Conservation (phyloP, 2,113 vertebrate genomes). For the Ifrita kowaldi region DNA sequence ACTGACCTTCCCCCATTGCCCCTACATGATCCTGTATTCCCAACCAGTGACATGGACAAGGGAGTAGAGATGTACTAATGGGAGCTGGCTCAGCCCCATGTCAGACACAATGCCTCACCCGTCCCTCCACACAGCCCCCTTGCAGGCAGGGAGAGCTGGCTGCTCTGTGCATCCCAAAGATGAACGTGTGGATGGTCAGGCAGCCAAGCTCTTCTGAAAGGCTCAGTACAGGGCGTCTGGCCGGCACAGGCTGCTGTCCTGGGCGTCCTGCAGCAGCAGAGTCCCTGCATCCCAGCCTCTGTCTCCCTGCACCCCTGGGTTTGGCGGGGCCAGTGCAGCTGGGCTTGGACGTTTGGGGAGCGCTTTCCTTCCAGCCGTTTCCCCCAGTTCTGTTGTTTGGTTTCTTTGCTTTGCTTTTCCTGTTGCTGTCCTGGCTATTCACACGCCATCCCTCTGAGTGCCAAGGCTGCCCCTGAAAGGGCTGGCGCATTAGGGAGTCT, state of each 20-base stretch:
- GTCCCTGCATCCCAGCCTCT: neutral
- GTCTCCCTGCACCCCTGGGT: neutral
- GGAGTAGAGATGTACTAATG: neutral
- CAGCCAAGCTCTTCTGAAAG: slow-evolving; percentile 48
- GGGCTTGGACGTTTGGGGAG: slow-evolving; percentile 15
- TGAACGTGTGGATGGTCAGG: neutral
- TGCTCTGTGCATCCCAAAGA: neutral
- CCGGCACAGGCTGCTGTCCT: neutral
- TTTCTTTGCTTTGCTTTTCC: slow-evolving; percentile 61
- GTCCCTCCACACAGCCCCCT: neutral
- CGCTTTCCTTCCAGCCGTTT: slow-evolving; percentile 36
- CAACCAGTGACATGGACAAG: neutral
- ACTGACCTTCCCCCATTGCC: neutral
- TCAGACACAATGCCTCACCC: neutral
- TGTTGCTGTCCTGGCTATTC: slow-evolving; percentile 48
- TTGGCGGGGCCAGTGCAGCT: neutral
- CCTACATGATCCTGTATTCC: neutral
- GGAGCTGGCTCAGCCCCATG: neutral
- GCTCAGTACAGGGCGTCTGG: neutral
- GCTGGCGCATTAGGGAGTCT: slow-evolving; percentile 28
- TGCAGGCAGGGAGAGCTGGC: neutral
- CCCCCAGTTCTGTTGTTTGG: slow-evolving; percentile 20
- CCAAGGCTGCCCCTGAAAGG: slow-evolving; percentile 51
- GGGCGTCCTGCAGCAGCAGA: neutral
- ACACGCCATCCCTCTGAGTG: slow-evolving; percentile 28